Base-by-base conservation (phyloP, 2,888 invertebrate species). In the Dolichomitus sp. region DNA sequence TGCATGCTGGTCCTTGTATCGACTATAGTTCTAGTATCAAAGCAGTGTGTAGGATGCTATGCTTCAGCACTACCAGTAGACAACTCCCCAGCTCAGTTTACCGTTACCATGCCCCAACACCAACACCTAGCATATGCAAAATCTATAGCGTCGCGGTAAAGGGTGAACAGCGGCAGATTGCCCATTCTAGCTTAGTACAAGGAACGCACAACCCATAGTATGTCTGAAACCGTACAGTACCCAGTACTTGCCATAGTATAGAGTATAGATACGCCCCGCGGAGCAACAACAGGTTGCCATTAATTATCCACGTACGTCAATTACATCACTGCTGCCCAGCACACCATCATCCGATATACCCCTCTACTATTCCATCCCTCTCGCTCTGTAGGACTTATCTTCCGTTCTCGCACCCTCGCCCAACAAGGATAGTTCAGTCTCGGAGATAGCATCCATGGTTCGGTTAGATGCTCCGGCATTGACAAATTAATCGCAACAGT, bases 251-350 rank as follows among this genome's bases (percentile, higher is more conserved):
- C 50, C 27, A 19, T 19, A 73, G 45, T 52, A 61, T 27, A n/a
- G 52, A 27, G 23, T 45, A 59, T 33, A 76, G 75, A 68, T 80
- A 80, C 72, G 76, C 68, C 52, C 63, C 37, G 76, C 42, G 63
- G 75, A 77, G 82, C 81, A 80, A 87, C 87, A 87, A 86, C 86
- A 87, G 87, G 87, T 87, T 87, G 87, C 84, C 84, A 87, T 87
- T 87, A 86, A 87, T 87, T 87, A 87, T 87, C 85, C 80, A 84
- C 83, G 84, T 87, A 78, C 84, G 85, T 87, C 86, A 87, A 87
- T 87, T 86, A 85, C 81, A 75, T 76, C 80, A 68, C 70, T 40
- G 69, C 76, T 76, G 76, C 48, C 77, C 80, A 33, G 50, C 77
- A 33, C 80, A 37, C 61, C 17, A 59, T 59, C 73, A 72, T 63